Percentiles rank a stretch among this genome's conserved stretches.
These are phyloP conservation scores for Thysanoteuthis rhombus DNA, from an alignment of 2,888 invertebrate species.

Conservation along the genomic window DNA sequence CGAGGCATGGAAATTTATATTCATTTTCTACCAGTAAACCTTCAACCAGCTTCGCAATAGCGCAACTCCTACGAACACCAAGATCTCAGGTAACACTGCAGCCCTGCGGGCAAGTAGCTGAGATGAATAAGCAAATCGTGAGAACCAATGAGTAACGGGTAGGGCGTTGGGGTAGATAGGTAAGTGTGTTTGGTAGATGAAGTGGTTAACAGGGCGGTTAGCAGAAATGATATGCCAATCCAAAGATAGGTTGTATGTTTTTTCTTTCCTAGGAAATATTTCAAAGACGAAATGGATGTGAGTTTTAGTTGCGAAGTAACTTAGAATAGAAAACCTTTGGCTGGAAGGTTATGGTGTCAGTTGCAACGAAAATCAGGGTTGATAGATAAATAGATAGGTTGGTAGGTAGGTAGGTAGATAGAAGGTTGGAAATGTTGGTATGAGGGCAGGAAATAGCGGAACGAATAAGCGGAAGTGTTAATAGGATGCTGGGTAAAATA, in stretches of 20 bases:
- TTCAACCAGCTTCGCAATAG: background rate
- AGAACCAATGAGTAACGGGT: background rate
- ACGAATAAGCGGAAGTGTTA: no score
- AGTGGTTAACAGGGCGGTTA: background rate
- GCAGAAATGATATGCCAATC: background rate
- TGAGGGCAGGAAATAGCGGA: no score
- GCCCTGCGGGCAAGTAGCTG: background rate
- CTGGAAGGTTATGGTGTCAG: background rate
- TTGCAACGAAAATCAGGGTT: background rate
- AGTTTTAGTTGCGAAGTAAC: background rate
- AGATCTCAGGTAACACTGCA: background rate
- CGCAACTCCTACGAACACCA: background rate
- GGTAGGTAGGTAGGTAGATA: background rate
- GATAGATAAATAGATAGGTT: background rate
- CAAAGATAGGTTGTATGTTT: background rate
- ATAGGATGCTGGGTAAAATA: no score
- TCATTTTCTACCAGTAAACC: no score
- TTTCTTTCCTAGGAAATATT: background rate
- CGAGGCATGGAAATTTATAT: no score
- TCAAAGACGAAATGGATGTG: background rate
- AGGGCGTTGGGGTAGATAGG: background rate
- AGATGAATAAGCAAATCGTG: background rate
- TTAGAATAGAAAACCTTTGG: no score
- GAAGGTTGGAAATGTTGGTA: background rate
- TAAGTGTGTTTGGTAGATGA: background rate